These are phyloP conservation scores for Epirrita christyi DNA, from an alignment of 2,888 invertebrate genomes.

Conservation along the genomic window DNA sequence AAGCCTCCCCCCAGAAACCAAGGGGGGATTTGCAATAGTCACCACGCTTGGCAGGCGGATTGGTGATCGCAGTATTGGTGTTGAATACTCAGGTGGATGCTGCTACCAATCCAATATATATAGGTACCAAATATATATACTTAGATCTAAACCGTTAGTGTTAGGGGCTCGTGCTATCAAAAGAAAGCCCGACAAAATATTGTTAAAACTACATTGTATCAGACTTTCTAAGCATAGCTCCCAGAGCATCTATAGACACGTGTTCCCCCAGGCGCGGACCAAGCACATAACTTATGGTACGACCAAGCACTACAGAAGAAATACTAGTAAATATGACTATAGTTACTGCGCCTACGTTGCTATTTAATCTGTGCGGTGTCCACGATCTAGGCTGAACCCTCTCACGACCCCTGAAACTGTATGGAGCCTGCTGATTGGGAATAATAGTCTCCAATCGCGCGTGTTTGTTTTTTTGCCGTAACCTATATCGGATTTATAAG, in stretches of 20 bases:
- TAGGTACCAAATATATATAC: too few relatives aligned
- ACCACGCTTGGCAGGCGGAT: too few relatives aligned
- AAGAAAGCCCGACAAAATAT: slow-evolving; percentile 16
- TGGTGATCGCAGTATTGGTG: too few relatives aligned
- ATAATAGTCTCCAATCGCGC: slow-evolving; percentile 1
- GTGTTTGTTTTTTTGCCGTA: too few relatives aligned
- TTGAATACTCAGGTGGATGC: too few relatives aligned
- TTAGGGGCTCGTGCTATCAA: background rate
- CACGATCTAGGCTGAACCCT: slow-evolving; percentile 50
- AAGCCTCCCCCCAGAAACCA: too few relatives aligned
- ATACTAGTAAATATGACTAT: background rate
- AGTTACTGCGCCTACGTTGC: background rate
- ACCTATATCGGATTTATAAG: too few relatives aligned
- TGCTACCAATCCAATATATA: too few relatives aligned
- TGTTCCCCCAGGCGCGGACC: slow-evolving; percentile 39
- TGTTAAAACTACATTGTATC: slow-evolving; percentile 11
- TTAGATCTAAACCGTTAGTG: background rate
- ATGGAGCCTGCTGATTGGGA: slow-evolving; percentile 12
- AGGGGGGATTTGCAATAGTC: too few relatives aligned
- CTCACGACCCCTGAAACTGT: slow-evolving; percentile 48
- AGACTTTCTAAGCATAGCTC: slow-evolving; percentile 23
- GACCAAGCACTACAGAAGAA: slow-evolving; percentile 34
- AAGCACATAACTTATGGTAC: slow-evolving; percentile 51
- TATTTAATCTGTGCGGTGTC: slow-evolving; percentile 31
- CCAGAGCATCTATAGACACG: slow-evolving; percentile 38